phyloP scores from a whole-genome alignment of 2,888 invertebrate genomes.

The Hymenopus coronatus region DNA sequence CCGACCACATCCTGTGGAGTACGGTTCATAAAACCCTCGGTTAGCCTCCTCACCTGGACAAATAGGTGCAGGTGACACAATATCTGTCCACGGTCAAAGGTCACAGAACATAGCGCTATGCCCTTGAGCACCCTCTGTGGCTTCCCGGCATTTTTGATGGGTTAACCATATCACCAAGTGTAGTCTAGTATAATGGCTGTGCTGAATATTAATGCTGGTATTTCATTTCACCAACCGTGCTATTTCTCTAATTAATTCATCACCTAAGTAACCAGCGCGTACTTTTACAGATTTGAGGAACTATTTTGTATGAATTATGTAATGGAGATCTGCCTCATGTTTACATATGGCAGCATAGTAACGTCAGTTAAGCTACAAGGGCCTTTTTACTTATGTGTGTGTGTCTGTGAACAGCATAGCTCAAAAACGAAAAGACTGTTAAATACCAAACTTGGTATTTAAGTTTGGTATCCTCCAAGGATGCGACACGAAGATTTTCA shows the following conservation, averaged over 20 bases:
- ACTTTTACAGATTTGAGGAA: neutral
- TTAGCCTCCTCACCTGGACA: neutral
- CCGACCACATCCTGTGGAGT: neutral
- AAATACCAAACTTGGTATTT: too few species aligned
- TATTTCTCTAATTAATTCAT: neutral
- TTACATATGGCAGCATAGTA: too few species aligned
- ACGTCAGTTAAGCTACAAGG: too few species aligned
- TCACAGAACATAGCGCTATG: neutral
- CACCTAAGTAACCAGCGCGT: neutral
- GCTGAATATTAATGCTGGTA: neutral
- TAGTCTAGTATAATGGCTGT: neutral
- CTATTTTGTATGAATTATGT: neutral
- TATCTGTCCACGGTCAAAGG: neutral
- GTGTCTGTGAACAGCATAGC: too few species aligned
- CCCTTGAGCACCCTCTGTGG: neutral
- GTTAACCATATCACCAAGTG: neutral
- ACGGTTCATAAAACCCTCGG: neutral
- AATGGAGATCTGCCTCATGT: too few species aligned
- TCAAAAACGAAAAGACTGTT: too few species aligned
- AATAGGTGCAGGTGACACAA: neutral
- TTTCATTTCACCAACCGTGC: neutral
- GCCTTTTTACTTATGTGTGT: too few species aligned
- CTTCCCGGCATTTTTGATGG: neutral
- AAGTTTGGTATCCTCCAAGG: too few species aligned
- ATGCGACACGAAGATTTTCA: too few species aligned